Conservation (phyloP, 1,140 invertebrate species). For the Yoshiicerus persimilis region DNA sequence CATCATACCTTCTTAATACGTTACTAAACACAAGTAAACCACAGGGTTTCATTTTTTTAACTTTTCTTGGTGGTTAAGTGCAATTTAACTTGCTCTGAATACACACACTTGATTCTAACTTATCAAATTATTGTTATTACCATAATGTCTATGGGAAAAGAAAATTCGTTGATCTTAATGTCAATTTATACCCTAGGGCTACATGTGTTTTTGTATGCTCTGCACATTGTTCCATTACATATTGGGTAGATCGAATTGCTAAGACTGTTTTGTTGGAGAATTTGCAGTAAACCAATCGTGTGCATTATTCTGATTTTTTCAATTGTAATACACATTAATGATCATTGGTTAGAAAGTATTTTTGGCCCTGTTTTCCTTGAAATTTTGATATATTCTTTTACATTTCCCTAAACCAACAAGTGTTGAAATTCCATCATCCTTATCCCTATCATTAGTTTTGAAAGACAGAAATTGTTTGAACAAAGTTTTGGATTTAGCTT, state of each 20-base stretch:
- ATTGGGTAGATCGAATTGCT: too few species aligned
- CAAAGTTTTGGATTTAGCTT: too few species aligned
- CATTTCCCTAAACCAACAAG: background rate
- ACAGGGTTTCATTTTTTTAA: background rate
- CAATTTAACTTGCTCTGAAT: background rate
- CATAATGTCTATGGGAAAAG: background rate
- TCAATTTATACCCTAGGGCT: background rate
- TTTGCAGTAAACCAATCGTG: too few species aligned
- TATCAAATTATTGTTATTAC: constrained; percentile 18
- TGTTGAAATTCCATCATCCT: background rate
- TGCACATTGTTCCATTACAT: too few species aligned
- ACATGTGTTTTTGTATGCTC: too few species aligned
- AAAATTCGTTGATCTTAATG: background rate
- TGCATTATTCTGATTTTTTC: too few species aligned
- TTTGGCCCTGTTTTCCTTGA: too few species aligned
- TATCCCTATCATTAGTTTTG: background rate
- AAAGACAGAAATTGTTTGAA: too few species aligned
- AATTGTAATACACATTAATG: too few species aligned
- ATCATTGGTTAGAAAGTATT: too few species aligned
- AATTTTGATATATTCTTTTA: background rate
- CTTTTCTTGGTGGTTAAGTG: background rate
- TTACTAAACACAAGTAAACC: background rate
- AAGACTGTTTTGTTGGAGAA: too few species aligned
- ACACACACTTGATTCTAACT: background rate
- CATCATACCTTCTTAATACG: background rate